phyloP scores from a whole-genome alignment of 1,140 invertebrate species.

The Vanessa tameamea region DNA sequence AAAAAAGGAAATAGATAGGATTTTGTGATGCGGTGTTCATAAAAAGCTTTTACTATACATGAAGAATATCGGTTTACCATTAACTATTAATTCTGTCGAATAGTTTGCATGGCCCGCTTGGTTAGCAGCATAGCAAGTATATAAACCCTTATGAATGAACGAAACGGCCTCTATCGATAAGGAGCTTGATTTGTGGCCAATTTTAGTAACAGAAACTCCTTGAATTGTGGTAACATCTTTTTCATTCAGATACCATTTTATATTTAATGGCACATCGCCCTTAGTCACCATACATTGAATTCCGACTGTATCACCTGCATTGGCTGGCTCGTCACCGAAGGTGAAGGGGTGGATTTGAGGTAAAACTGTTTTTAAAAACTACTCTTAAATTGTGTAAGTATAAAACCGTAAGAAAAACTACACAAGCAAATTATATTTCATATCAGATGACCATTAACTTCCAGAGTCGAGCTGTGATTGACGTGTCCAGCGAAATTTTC shows the following conservation, averaged over 20 bases:
- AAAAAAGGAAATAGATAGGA: constrained; percentile 6
- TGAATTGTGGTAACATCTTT: constrained; percentile 69
- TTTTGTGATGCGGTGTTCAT: constrained; percentile 18
- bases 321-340: constrained; percentile 83
- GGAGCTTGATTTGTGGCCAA: constrained; percentile 83
- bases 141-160: constrained; percentile 85
- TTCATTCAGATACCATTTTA: constrained; percentile 84
- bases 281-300: constrained; percentile 86
- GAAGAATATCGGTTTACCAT: constrained; percentile 76
- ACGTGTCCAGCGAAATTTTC: constrained; percentile 82
- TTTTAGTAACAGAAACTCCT: constrained; percentile 81
- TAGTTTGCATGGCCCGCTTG: constrained; percentile 84
- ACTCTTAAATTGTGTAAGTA: constrained; percentile 43
- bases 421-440: constrained; percentile 24
- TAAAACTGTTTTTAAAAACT: constrained; percentile 79
- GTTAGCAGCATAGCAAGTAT: constrained; percentile 87
- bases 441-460: constrained; percentile 81
- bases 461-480: constrained; percentile 80
- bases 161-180: constrained; percentile 87
- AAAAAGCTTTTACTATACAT: constrained; percentile 20
- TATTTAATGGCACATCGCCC: constrained; percentile 88
- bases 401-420: constrained; percentile 49
- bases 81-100: constrained; percentile 83
- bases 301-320: constrained; percentile 82
- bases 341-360: constrained; percentile 86